These are phyloP conservation scores for Slavum lentiscoides DNA, from an alignment of 2,888 invertebrate genomes.

Conservation along the genomic window DNA sequence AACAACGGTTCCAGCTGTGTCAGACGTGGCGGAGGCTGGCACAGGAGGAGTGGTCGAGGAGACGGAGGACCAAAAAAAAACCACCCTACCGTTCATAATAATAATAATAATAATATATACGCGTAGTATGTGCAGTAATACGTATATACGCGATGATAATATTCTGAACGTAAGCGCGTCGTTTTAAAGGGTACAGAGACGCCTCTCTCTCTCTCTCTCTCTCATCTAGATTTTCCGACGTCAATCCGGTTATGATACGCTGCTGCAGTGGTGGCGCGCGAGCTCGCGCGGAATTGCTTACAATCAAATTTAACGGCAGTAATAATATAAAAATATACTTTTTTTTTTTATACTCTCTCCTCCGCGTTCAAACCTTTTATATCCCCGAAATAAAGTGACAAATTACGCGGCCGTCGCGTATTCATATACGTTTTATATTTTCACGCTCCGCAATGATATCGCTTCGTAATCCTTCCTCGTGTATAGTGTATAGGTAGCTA, in stretches of 20 bases:
- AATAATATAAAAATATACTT: not conserved
- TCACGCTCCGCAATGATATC: too few relatives aligned
- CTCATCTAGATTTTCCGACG: not conserved
- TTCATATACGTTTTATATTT: too few relatives aligned
- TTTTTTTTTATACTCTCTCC: not conserved
- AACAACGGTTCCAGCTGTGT: conserved; percentile 5
- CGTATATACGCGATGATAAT: too few relatives aligned
- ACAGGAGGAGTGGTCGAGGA: too few relatives aligned
- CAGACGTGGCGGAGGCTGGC: too few relatives aligned
- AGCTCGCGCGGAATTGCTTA: not conserved
- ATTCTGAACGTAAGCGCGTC: too few relatives aligned
- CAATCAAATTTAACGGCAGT: conserved; percentile 13
- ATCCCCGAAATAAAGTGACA: not conserved
- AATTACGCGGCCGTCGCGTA: too few relatives aligned
- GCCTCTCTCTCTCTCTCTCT: not conserved
- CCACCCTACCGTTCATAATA: not conserved
- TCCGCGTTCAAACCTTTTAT: not conserved
- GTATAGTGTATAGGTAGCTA: too few relatives aligned
- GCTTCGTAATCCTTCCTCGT: too few relatives aligned
- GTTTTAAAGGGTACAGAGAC: not conserved
- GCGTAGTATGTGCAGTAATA: too few relatives aligned
- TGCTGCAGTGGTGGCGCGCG: not conserved
- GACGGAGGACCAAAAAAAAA: not conserved
- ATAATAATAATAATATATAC: not conserved
- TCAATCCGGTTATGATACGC: not conserved